Conservation (phyloP, 2,113 vertebrate genomes). For the Paratilapia polleni region DNA sequence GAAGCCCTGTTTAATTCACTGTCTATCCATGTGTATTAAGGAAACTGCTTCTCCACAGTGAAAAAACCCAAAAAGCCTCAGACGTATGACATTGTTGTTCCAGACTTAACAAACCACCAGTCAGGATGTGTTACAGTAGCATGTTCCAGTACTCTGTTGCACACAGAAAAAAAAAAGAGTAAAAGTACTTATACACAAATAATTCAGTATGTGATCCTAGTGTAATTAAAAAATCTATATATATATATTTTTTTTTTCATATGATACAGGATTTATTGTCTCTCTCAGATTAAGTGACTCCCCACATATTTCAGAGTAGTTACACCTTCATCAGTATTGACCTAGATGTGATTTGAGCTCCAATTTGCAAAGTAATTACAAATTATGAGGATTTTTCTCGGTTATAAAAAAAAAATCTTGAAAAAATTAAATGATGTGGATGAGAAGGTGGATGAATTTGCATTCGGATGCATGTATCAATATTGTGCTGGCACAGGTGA, state of each 20-base stretch:
- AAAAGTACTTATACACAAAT: neutral
- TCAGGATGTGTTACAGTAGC: conserved; percentile 44
- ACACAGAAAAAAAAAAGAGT: neutral
- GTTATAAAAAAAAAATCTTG: neutral
- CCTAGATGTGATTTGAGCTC: conserved; percentile 22
- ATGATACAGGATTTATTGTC: conserved; percentile 23
- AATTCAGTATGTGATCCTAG: conserved; percentile 8
- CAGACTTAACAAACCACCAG: conserved; percentile 68
- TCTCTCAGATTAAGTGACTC: conserved; percentile 14
- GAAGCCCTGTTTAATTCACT: conserved; percentile 69
- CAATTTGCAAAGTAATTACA: conserved; percentile 45
- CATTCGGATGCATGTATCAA: conserved; percentile 32
- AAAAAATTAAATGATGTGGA: conserved; percentile 7
- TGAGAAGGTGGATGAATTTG: conserved; percentile 7
- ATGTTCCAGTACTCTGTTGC: neutral
- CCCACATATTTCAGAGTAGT: neutral
- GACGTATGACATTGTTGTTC: conserved; percentile 64
- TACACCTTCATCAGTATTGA: conserved; percentile 22
- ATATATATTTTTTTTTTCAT: no score
- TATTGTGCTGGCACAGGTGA: conserved; percentile 18
- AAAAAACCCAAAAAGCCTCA: conserved; percentile 30
- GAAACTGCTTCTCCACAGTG: conserved; percentile 34
- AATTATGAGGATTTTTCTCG: conserved; percentile 8
- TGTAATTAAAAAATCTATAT: conserved; percentile 28
- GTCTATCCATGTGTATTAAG: conserved; percentile 69